Conservation (phyloP, 1,140 invertebrate genomes). For the Ceratina calcarata region DNA sequence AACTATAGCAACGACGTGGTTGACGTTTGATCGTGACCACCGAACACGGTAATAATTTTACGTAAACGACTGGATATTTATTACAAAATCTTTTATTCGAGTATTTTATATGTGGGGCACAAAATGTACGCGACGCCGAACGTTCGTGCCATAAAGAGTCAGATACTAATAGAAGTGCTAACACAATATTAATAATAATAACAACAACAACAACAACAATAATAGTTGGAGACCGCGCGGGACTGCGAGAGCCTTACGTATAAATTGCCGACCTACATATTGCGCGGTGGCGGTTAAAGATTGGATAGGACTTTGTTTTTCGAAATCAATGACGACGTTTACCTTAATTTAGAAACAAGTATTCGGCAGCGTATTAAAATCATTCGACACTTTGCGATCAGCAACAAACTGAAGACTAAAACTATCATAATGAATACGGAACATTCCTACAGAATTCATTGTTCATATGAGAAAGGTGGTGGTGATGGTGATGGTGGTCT, state of each 20-base stretch:
- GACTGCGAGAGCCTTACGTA: too few species aligned
- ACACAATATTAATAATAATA: too few species aligned
- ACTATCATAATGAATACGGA: conserved; percentile 37
- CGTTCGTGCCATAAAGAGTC: conserved; percentile 59
- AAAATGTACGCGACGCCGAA: conserved; percentile 24
- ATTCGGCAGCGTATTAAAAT: conserved; percentile 40
- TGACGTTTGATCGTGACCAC: conserved; percentile 72
- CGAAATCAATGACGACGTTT: background rate
- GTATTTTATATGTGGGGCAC: conserved; percentile 47
- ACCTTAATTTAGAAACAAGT: conserved; percentile 47
- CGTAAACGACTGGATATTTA: conserved; percentile 18
- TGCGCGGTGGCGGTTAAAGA: conserved; percentile 49
- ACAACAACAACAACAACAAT: too few species aligned
- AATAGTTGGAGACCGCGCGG: too few species aligned
- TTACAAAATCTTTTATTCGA: conserved; percentile 2
- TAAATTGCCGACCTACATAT: too few species aligned
- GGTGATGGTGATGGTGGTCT: too few species aligned
- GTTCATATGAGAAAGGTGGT: conserved; percentile 10
- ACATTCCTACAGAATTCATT: conserved; percentile 40
- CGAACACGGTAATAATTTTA: conserved; percentile 27
- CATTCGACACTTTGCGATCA: conserved; percentile 41
- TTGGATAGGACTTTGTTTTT: background rate
- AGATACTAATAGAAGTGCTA: conserved; percentile 31
- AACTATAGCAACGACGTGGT: conserved; percentile 79
- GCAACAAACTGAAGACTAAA: background rate